Evolutionary conservation across 64 coral and sea anemone species (phyloP), one percentile per base, ranked within the genome.

Genomic region (Dendronephthya gigantea): DNA sequence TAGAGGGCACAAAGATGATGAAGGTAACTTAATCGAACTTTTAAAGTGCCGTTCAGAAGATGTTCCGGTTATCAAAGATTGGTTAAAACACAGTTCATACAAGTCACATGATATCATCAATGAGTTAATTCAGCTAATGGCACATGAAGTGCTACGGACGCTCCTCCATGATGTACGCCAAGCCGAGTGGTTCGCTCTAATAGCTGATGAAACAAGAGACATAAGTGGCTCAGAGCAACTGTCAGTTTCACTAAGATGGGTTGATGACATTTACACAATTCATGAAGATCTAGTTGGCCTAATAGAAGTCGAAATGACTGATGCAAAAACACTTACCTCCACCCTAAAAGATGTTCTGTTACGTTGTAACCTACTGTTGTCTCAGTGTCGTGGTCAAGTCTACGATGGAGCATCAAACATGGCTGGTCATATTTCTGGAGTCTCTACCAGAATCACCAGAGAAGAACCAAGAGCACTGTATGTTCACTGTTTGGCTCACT

Each of bases 151-250:
- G 10, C 37, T 79, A 33, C 34, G 15, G 17, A 39, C 34, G 15
- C 72, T 79, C 3, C 72, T 79, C 37, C 9, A 8, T 4, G 29
- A 79, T 33, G 36, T 79, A 17, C 16, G 17, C 9, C 9, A 34
- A 4, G 72, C 72, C 15, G 72, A 79, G 22, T 79, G 72, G 72
- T 79, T 15, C 17, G 1, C 72, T 12, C 10, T 79, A 9, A 79
- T 79, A 15, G 72, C 72, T 79, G 72, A 79, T 39, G 72, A 79
- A 79, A 79, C 72, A 30, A 30, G 31, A 79, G 72, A 79, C 36
- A 8, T 79, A 79, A 79, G 72, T 9, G 32, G 72, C 37, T 29
- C 72, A 36, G 72, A 79, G 28, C 72, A 79, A 9, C 22, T 79
- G 34, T 19, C 32, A 36, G 32, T 79, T 79, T 79, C 72, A 14